Base-by-base conservation (phyloP, 1,140 invertebrate genomes). In the Drosophila varians region DNA sequence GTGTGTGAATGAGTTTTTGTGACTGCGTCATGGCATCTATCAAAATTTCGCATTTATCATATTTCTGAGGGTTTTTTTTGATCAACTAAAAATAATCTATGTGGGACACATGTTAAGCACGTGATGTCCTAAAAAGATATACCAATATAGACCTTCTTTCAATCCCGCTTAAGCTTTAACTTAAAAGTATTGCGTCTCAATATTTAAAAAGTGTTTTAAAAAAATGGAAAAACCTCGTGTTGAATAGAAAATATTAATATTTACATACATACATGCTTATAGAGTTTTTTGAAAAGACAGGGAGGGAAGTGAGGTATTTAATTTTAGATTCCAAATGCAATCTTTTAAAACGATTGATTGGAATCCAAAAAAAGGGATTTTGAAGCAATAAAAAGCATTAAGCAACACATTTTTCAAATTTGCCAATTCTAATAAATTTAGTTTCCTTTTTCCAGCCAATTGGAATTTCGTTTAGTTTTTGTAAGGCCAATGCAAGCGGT, bases 351-450 rank as follows among this genome's bases (percentile, higher is more conserved):
- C 36, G 47, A 47, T 49, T 45, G 14, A 38, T 31, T 40, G 18
- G 0, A 43, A 43, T 46, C 11, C 52, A 40, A 46, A 9, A 31
- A 11, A 3, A 23, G 40, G 36, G 25, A 16, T 34, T 64, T 65
- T 42, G 12, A 48, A 54, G 66, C 53, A 65, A 48, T 77, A 25
- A 28, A 62, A 84, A 84, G 80, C 80, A 61, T 73, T 58, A 58
- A 82, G 77, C 73, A 64, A 72, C 56, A 73, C 49, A 56, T n/a
- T 70, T 49, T 51, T 5, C 12, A 12, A 51, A 40, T 31, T 69
- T 73, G 80, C 76, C 80, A 80, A 86, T 86, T 87, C 9, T 1
- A 47, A 55, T 31, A n/a, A 40, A n/a, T 62, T 57, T 76, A 31
- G 64, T 55, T 70, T 46, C 12, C 23, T 25, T 36, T 45, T 56